These are phyloP conservation scores for Clarias gariepinus DNA, from an alignment of 2,113 vertebrate genomes.

Conservation along the genomic window DNA sequence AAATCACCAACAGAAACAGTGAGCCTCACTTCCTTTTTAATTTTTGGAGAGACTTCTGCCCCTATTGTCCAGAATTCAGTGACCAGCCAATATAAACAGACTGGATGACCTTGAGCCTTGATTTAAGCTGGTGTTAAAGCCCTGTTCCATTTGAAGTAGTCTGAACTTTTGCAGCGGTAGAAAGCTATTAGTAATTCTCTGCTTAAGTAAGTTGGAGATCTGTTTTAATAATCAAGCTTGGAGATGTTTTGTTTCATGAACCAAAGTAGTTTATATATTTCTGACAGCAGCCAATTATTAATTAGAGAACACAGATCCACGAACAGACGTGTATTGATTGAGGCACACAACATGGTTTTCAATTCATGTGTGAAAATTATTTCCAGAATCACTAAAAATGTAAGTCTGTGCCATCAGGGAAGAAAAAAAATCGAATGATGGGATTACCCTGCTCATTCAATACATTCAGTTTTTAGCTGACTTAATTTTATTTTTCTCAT, in stretches of 20 bases:
- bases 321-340: neutral
- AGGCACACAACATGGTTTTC: neutral
- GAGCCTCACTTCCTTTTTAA: constrained; percentile 44
- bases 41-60: constrained; percentile 23
- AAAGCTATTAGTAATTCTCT: neutral
- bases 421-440: too few relatives aligned
- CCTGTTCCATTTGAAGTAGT: neutral
- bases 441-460: too few relatives aligned
- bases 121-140: neutral
- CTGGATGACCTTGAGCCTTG: neutral
- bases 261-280: neutral
- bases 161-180: neutral
- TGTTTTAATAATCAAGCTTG: constrained; percentile 14
- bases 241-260: neutral
- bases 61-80: constrained; percentile 43
- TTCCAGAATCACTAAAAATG: too few relatives aligned
- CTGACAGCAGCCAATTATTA: neutral
- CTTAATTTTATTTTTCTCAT: too few relatives aligned
- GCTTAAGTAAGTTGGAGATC: neutral
- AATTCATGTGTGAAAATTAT: too few relatives aligned
- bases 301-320: neutral
- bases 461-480: too few relatives aligned
- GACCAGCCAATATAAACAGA: constrained; percentile 37
- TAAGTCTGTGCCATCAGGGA: too few relatives aligned
- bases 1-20: constrained; percentile 35